Percentiles rank a stretch among this genome's conserved stretches.
These are phyloP conservation scores for Latrodectus hesperus DNA, from an alignment of 2,888 invertebrate species.

Conservation along the genomic window DNA sequence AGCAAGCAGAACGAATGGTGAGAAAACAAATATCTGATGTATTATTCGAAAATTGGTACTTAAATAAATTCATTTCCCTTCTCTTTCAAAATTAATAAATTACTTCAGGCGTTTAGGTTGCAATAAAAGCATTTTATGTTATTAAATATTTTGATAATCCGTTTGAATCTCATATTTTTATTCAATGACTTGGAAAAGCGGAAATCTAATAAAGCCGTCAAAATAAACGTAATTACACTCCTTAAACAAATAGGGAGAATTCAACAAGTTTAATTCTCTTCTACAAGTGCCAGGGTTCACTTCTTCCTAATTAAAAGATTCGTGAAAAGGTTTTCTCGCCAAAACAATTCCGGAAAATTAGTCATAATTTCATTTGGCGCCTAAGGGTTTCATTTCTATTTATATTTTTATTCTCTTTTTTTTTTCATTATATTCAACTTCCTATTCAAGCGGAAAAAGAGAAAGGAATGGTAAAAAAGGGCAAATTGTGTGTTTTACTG, in stretches of 20 bases:
- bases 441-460: slow-evolving; percentile 5
- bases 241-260: slow-evolving; percentile 40
- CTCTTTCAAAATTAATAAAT: too few species aligned
- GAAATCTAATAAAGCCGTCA: slow-evolving; percentile 59
- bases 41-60: too few species aligned
- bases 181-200: not conserved
- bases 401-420: slow-evolving; percentile 16
- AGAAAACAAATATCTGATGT: too few species aligned
- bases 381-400: slow-evolving; percentile 44
- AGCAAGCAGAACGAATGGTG: too few species aligned
- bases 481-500: not conserved
- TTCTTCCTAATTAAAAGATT: slow-evolving; percentile 60
- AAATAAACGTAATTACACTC: slow-evolving; percentile 59
- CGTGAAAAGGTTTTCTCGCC: slow-evolving; percentile 19
- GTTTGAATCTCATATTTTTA: not conserved
- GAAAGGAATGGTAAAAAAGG: not conserved
- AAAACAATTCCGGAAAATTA: slow-evolving; percentile 64
- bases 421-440: slow-evolving; percentile 13
- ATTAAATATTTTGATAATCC: slow-evolving; percentile 1
- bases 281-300: slow-evolving; percentile 49
- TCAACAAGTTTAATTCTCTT: slow-evolving; percentile 68
- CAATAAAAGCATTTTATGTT: not conserved
- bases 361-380: slow-evolving; percentile 68
- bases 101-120: too few species aligned
- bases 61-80: too few species aligned